Base-by-base conservation (phyloP, 2,797 vertebrate genomes). In the Notoglanidium macrostoma region DNA sequence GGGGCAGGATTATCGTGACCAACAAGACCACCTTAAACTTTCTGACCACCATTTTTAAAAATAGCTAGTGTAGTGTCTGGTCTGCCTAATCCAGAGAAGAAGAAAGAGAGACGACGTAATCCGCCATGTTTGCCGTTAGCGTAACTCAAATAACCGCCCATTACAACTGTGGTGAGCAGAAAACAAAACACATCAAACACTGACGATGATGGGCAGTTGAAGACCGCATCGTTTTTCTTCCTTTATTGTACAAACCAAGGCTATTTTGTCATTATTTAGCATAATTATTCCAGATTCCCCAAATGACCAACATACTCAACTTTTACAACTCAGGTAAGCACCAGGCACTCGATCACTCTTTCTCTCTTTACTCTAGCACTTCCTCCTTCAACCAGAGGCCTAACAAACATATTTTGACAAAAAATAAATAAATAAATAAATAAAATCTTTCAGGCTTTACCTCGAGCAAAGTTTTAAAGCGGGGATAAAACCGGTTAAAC, bases 321-420 rank as follows among this genome's bases (percentile, higher is more conserved):
- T 68, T 79, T 76, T 72, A 73, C 32, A 73, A 70, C 68, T 80
- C 21, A 55, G 81, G 86, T 70, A 54, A 88, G 26, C 49, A 57
- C 65, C 15, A 57, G 79, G 57, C 63, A 61, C 73, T 61, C 29
- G n/a, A 61, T 54, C 35, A 19, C 14, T 83, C 46, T 63, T 21
- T 84, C n/a, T 32, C 44, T 77, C 65, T 35, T 73, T 46, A 21
- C 74, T 87, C 87, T 21, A 40, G 44, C 70, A 29, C 82, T 76
- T 77, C 26, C 73, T 90, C 49, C 85, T 90, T 90, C 92, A 88
- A 92, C 90, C 88, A 89, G 72, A 63, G 79, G 46, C 55, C 88
- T 83, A 85, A 86, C 84, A 87, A 90, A 89, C 87, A 86, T 29
- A 51, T 70, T 84, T 82, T 85, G 23, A 85, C 82, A 77, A 85